These are phyloP conservation scores for Ellobius talpinus DNA, from an alignment of 2,113 vertebrate species.

Conservation along the genomic window DNA sequence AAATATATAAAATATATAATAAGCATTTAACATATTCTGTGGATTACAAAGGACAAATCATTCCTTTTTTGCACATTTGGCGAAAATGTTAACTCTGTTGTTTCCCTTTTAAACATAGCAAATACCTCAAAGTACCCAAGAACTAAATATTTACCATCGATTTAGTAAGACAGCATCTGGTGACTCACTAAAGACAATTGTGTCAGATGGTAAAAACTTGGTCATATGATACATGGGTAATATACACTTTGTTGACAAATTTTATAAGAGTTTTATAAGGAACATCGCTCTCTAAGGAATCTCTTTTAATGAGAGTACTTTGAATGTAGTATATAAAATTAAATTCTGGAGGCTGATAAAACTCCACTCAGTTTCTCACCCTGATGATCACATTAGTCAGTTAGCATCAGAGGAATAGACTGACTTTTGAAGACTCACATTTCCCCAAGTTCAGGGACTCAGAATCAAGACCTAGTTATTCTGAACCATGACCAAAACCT, in stretches of 20 bases:
- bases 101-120: not conserved
- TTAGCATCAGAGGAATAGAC: not conserved
- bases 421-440: not conserved
- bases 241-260: not conserved
- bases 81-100: not conserved
- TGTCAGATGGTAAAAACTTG: not conserved
- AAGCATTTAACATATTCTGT: not conserved
- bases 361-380: not conserved
- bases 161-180: not conserved
- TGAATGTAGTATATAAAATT: not conserved
- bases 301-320: not conserved
- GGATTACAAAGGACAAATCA: not conserved
- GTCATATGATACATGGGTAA: not conserved
- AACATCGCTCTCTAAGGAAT: not conserved
- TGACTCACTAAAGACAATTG: not conserved
- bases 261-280: not conserved
- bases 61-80: not conserved
- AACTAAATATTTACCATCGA: not conserved
- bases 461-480: not conserved
- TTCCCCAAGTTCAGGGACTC: not conserved
- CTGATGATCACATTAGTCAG: not conserved
- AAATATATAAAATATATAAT: not conserved
- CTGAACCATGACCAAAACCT: not conserved
- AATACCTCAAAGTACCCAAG: not conserved
- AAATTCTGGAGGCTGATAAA: not conserved